phyloP scores from a whole-genome alignment of 2,888 invertebrate genomes.

The Conops quadrifasciatus region DNA sequence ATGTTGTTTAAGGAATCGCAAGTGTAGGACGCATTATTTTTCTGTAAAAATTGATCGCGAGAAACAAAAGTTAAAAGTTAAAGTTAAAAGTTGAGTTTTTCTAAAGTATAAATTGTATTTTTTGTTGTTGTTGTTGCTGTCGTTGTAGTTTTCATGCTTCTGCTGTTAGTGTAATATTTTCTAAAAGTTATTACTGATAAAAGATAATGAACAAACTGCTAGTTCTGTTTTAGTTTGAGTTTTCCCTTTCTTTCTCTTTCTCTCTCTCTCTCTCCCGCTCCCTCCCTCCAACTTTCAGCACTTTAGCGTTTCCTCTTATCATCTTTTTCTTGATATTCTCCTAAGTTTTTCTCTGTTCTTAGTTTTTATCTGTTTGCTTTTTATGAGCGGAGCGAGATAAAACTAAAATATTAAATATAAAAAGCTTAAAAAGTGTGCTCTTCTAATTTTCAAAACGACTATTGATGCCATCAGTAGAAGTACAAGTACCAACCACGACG shows the following conservation, averaged over 20 bases:
- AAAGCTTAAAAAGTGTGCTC: constrained; percentile 2
- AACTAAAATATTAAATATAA: neutral
- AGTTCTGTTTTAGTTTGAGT: no score
- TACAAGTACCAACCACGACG: neutral
- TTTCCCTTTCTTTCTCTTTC: neutral
- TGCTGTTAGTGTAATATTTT: neutral
- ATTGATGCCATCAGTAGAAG: neutral
- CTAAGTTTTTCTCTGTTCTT: neutral
- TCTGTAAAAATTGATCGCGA: no score
- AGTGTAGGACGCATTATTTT: no score
- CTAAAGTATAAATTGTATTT: no score
- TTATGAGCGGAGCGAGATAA: neutral
- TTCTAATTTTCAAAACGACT: constrained; percentile 5
- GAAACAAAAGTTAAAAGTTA: no score
- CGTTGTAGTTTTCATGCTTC: no score
- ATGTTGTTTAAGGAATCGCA: no score
- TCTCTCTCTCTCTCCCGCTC: neutral
- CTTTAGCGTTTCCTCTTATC: neutral
- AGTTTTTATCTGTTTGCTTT: neutral
- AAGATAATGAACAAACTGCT: neutral
- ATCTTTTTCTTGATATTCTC: neutral
- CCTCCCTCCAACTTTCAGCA: neutral
- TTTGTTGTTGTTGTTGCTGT: no score
- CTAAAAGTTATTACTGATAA: neutral
- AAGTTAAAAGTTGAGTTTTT: no score